Evolutionary conservation across 2,797 vertebrate species (phyloP).

Genomic region (Neosalanx taihuensis): DNA sequence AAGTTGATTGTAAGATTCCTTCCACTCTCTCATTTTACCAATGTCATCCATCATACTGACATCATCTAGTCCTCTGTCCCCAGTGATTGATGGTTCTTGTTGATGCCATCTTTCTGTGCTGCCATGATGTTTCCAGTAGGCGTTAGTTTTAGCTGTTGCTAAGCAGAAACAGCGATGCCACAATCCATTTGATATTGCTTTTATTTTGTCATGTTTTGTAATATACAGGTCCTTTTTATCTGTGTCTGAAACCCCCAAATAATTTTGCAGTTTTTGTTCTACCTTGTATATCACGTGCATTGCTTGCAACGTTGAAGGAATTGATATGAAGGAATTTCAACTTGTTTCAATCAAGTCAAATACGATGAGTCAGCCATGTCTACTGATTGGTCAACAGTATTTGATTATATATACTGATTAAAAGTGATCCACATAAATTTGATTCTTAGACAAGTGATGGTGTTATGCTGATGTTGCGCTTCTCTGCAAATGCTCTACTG

Average conservation of each 20-base stretch:
- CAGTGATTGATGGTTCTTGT: conserved; percentile 62
- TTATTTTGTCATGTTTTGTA: conserved; percentile 1
- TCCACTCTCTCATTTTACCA: conserved; percentile 58
- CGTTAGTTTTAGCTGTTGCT: conserved; percentile 40
- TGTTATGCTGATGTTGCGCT: too few species aligned
- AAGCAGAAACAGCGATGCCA: conserved; percentile 30
- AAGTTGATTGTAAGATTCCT: conserved; percentile 51
- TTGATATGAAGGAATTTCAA: background rate
- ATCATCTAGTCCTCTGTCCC: conserved; percentile 53
- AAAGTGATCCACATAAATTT: conserved; percentile 1
- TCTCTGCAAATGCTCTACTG: too few species aligned
- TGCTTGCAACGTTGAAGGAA: background rate
- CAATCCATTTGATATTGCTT: background rate
- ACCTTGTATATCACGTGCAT: background rate
- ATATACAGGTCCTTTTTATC: background rate
- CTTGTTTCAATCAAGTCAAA: background rate
- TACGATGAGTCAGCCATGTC: conserved; percentile 1
- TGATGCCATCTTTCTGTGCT: conserved; percentile 47
- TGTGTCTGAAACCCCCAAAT: background rate
- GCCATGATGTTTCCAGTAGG: conserved; percentile 39
- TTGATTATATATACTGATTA: background rate
- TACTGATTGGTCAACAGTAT: background rate
- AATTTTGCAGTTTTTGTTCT: background rate
- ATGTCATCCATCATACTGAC: conserved; percentile 64
- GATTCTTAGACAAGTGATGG: background rate